phyloP scores from a whole-genome alignment of 2,888 invertebrate genomes.

The Scaptomyza tumidula region DNA sequence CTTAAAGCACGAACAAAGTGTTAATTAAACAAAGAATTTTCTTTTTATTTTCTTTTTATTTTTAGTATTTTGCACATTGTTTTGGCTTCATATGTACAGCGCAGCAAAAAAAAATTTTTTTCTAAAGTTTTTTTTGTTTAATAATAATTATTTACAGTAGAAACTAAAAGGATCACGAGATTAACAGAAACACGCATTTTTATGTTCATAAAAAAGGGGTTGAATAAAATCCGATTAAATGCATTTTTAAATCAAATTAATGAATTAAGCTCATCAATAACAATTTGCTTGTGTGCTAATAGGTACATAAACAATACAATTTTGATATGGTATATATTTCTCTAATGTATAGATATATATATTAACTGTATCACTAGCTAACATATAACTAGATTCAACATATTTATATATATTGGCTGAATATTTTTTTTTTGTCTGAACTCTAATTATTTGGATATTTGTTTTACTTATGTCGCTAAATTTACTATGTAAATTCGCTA shows the following conservation, averaged over 20 bases:
- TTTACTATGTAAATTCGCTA: slow-evolving; percentile 79
- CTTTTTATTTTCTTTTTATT: neutral
- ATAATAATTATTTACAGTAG: slow-evolving; percentile 36
- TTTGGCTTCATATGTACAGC: slow-evolving; percentile 20
- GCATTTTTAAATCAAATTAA: slow-evolving; percentile 10
- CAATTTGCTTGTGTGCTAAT: slow-evolving; percentile 25
- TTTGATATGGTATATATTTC: slow-evolving; percentile 2
- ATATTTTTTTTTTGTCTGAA: slow-evolving; percentile 10
- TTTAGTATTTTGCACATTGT: slow-evolving; percentile 1
- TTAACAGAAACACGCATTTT: neutral
- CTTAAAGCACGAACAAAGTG: slow-evolving; percentile 25
- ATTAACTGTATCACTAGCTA: slow-evolving; percentile 49
- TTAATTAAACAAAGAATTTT: slow-evolving; percentile 6
- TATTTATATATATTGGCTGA: slow-evolving; percentile 21
- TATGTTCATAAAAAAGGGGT: neutral
- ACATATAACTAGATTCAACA: slow-evolving; percentile 57
- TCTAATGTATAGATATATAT: slow-evolving; percentile 2
- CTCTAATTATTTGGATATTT: neutral
- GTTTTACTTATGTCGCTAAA: slow-evolving; percentile 47
- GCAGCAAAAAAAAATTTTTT: neutral
- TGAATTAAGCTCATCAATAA: slow-evolving; percentile 24
- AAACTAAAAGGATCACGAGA: neutral
- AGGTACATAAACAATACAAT: slow-evolving; percentile 19
- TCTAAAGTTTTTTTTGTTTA: neutral
- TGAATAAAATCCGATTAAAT: slow-evolving; percentile 7